Conservation (phyloP, 2,888 invertebrate species). For the Cephus pulcher region DNA sequence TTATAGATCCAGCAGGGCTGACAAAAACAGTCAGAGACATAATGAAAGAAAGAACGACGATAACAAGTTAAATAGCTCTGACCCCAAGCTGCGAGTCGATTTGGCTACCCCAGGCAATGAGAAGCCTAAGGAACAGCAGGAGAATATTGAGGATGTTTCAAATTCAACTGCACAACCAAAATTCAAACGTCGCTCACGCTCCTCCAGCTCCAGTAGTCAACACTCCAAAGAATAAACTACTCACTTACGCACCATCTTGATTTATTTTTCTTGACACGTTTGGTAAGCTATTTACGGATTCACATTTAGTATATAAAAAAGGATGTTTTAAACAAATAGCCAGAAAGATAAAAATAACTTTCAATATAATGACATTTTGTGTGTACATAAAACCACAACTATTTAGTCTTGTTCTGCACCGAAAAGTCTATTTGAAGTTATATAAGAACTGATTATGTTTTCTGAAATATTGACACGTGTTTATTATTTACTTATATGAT, state of each 20-base stretch:
- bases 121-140: constrained; percentile 34
- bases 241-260: not conserved
- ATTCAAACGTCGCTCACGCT: constrained; percentile 56
- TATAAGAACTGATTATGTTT: not conserved
- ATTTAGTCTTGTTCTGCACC: not conserved
- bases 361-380: not conserved
- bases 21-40: constrained; percentile 42
- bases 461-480: not conserved
- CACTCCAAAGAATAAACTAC: constrained; percentile 48
- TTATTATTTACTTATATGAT: not conserved
- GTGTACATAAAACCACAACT: not conserved
- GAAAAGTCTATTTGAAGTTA: not conserved
- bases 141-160: constrained; percentile 21
- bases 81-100: constrained; percentile 37
- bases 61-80: constrained; percentile 38
- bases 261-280: not conserved
- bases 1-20: constrained; percentile 40
- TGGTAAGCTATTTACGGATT: not conserved
- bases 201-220: constrained; percentile 53
- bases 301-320: not conserved
- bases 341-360: not conserved
- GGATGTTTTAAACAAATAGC: not conserved
- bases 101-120: constrained; percentile 27
- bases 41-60: constrained; percentile 47
- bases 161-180: constrained; percentile 45